phyloP scores from a whole-genome alignment of 2,797 vertebrate genomes.

The Hoplostethus mediterraneus region DNA sequence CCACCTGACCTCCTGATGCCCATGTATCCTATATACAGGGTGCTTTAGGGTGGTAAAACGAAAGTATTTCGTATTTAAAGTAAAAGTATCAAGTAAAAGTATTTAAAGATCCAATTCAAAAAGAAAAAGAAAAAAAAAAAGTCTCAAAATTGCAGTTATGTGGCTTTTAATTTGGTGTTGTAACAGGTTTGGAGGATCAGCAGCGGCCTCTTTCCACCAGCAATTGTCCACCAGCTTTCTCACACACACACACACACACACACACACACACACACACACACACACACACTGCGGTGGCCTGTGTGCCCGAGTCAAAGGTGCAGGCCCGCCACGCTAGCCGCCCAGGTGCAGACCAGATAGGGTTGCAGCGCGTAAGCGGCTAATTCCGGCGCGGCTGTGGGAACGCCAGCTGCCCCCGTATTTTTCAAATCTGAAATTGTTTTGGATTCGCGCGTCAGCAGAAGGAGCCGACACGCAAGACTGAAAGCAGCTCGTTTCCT shows the following conservation, averaged over 20 bases:
- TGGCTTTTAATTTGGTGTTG: too few relatives aligned
- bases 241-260: neutral
- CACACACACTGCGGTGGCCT: conserved; percentile 19
- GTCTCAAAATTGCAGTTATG: too few relatives aligned
- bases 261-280: neutral
- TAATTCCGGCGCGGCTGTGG: conserved; percentile 82
- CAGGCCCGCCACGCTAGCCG: conserved; percentile 77
- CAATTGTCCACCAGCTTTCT: neutral
- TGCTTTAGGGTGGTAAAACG: too few relatives aligned
- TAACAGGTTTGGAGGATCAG: too few relatives aligned
- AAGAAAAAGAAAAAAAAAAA: too few relatives aligned
- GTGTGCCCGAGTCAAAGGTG: conserved; percentile 62
- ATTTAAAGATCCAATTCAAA: too few relatives aligned
- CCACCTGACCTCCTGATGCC: too few relatives aligned
- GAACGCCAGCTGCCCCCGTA: conserved; percentile 88
- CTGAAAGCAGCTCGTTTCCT: conserved; percentile 80
- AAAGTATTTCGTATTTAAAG: too few relatives aligned
- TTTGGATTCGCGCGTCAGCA: conserved; percentile 81
- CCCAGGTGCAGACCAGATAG: conserved; percentile 92
- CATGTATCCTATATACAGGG: too few relatives aligned
- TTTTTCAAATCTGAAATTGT: conserved; percentile 85
- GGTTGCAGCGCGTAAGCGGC: conserved; percentile 83
- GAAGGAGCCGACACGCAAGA: conserved; percentile 84
- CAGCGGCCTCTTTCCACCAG: too few relatives aligned
- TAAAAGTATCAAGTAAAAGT: too few relatives aligned